Base-by-base conservation (phyloP, 2,797 vertebrate genomes). In the Cirrhinus mrigala region DNA sequence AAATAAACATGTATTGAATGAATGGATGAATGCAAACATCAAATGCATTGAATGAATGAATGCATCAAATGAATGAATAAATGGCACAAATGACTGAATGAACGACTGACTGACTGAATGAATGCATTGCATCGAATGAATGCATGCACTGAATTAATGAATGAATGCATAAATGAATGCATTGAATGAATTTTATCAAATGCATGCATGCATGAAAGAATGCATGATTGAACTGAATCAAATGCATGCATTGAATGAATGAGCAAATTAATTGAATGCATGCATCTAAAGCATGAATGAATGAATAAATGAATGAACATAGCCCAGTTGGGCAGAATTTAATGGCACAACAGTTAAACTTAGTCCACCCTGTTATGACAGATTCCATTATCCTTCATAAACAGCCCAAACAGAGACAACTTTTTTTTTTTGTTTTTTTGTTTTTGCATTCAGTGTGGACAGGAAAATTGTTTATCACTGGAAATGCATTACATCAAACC, bases 81-180 rank as follows among this genome's bases (percentile, higher is more conserved):
- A 16, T 1, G 1, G 1, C 1, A 33, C 1, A 3, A 33, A 33
- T 33, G 0, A 33, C 3, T 3, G n/a, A n/a, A 56, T 22, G 2
- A 56, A 56, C 20, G 4, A 6, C 3, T 5, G 33, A 33, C 1
- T 52, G 15, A 1, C 16, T 56, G 0, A 15, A 50, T 20, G 15
- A 52, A 52, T 54, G n/a, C n/a, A n/a, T n/a, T n/a, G n/a, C n/a
- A n/a, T 40, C 40, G 5, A 40, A 40, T 40, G 40, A 37, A 37
- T 37, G 40, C 5, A 6, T 40, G 40, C 40, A n/a, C n/a, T n/a
- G 52, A 54, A 54, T 33, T 2, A 33, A 33, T 33, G 33, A 33
- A 33, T 33, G 3, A 33, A n/a, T n/a, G n/a, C n/a, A n/a, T 54
- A 6, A 2, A 54, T 20, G 0, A 1, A 20, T 3, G 4, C 0